Conservation (phyloP, 2,888 invertebrate species). For the Lycocerus yunnanus region DNA sequence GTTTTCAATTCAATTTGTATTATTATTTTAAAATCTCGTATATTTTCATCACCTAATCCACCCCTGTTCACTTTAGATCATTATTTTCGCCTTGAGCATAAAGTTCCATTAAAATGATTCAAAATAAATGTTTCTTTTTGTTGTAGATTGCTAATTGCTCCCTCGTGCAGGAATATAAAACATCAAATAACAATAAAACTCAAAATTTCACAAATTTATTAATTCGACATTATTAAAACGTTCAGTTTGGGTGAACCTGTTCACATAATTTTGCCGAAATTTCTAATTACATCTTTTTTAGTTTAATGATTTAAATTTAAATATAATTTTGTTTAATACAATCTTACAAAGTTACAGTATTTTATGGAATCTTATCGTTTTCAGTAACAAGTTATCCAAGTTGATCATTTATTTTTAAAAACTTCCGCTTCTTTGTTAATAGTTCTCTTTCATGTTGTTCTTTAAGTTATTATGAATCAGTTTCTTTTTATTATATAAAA, state of each 20-base stretch:
- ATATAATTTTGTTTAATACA: background rate
- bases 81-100: background rate
- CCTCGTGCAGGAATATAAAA: background rate
- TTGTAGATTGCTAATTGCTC: background rate
- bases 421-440: background rate
- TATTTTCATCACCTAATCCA: background rate
- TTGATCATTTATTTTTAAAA: background rate
- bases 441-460: background rate
- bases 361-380: background rate
- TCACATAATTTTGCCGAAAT: background rate
- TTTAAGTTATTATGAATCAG: background rate
- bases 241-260: background rate
- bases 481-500: background rate
- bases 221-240: background rate
- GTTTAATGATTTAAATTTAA: background rate
- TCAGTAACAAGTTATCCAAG: background rate
- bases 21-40: background rate
- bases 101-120: background rate
- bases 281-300: background rate
- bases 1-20: background rate
- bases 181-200: background rate
- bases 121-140: background rate
- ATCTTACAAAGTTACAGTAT: background rate
- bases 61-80: background rate
- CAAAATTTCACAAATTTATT: background rate